A percentile compares a stretch with the other conserved stretches of the same genome.
Evolutionary conservation across 1,140 invertebrate genomes (phyloP).

Genomic region (Aporrectodea caliginosa): DNA sequence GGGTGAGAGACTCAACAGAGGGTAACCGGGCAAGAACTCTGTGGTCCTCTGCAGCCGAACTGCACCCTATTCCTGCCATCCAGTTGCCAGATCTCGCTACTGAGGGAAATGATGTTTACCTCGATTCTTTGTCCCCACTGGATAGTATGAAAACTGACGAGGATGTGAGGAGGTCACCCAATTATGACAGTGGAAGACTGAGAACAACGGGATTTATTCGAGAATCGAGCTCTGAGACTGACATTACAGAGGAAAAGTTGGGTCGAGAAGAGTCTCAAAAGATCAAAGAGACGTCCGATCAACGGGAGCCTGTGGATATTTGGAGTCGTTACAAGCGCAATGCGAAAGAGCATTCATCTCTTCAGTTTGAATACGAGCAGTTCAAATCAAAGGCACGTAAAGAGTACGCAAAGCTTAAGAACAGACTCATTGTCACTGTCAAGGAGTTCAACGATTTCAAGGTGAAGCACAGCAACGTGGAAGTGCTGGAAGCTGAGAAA

Average conservation of each 20-base stretch:
- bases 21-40: too few species aligned
- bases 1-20: too few species aligned
- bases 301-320: background rate
- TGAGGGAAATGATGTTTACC: too few species aligned
- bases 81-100: too few species aligned
- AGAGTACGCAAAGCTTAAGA: constrained; percentile 16
- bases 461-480: background rate
- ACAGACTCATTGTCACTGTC: constrained; percentile 13
- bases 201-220: too few species aligned
- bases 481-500: background rate
- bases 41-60: too few species aligned
- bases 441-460: constrained; percentile 13
- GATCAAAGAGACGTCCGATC: too few species aligned
- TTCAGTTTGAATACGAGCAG: constrained; percentile 1
- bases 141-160: too few species aligned
- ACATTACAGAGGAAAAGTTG: background rate
- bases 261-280: background rate
- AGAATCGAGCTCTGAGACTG: background rate
- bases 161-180: too few species aligned
- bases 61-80: too few species aligned
- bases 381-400: constrained; percentile 6
- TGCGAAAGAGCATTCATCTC: background rate
- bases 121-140: too few species aligned
- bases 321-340: background rate
- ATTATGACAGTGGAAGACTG: too few species aligned